Conservation (phyloP, 2,797 vertebrate genomes). For the Limosa lapponica region DNA sequence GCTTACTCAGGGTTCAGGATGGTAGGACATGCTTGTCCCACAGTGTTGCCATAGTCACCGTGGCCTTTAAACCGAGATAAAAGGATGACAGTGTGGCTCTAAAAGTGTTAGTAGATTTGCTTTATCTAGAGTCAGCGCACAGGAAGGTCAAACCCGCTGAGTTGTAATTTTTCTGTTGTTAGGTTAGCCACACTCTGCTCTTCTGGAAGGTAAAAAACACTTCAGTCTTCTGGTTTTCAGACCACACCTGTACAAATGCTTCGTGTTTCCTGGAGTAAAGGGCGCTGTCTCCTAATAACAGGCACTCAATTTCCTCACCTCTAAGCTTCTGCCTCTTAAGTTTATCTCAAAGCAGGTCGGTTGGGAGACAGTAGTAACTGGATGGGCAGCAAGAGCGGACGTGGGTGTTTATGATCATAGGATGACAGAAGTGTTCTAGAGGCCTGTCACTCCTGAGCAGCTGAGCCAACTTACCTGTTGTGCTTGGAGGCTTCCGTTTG, state of each 20-base stretch:
- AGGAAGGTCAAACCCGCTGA: background rate
- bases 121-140: background rate
- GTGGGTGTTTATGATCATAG: background rate
- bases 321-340: background rate
- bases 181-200: background rate
- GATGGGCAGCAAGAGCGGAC: background rate
- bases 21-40: accelerated
- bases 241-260: background rate
- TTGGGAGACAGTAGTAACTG: background rate
- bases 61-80: background rate
- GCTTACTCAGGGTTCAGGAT: background rate
- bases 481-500: background rate
- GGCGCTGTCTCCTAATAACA: background rate
- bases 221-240: background rate
- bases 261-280: background rate
- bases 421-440: background rate
- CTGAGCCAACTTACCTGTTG: background rate
- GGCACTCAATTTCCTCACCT: background rate
- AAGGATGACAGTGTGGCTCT: background rate
- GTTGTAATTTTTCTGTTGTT: background rate
- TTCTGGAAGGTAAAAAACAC: background rate
- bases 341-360: accelerated
- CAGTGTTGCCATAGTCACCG: background rate
- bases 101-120: background rate
- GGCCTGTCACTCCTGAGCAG: background rate